These are phyloP conservation scores for Metopolophium dirhodum DNA, from an alignment of 1,140 invertebrate species.

Conservation along the genomic window DNA sequence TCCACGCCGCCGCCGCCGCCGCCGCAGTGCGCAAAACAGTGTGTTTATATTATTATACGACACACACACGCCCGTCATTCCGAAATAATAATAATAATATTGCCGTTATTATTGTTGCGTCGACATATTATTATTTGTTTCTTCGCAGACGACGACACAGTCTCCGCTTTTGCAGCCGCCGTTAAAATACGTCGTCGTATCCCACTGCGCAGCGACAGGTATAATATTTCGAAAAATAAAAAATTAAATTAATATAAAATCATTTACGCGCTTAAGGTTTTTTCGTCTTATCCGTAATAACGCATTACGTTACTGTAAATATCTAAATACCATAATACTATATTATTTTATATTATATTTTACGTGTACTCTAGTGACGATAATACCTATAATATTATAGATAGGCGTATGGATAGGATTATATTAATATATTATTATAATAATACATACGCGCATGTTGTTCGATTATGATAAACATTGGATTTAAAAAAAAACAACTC, in stretches of 20 bases:
- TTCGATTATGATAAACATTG: neutral
- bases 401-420: neutral
- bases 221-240: neutral
- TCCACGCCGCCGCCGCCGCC: neutral
- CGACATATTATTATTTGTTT: neutral
- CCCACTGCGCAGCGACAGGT: neutral
- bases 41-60: neutral
- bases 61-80: neutral
- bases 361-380: neutral
- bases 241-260: neutral
- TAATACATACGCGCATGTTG: neutral
- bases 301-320: constrained; percentile 31
- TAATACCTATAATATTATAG: neutral
- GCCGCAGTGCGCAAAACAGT: constrained; percentile 22
- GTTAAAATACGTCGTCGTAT: neutral
- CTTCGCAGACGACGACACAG: neutral
- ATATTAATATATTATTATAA: neutral
- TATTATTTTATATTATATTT: neutral
- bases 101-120: neutral
- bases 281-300: neutral
- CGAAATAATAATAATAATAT: neutral
- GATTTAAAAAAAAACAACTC: neutral
- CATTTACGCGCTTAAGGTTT: neutral
- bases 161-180: neutral
- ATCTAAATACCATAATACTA: neutral